Percentiles rank a stretch among this genome's conserved stretches.
phyloP scores from a whole-genome alignment of 2,797 vertebrate genomes.

The Gallinago solitaria region DNA sequence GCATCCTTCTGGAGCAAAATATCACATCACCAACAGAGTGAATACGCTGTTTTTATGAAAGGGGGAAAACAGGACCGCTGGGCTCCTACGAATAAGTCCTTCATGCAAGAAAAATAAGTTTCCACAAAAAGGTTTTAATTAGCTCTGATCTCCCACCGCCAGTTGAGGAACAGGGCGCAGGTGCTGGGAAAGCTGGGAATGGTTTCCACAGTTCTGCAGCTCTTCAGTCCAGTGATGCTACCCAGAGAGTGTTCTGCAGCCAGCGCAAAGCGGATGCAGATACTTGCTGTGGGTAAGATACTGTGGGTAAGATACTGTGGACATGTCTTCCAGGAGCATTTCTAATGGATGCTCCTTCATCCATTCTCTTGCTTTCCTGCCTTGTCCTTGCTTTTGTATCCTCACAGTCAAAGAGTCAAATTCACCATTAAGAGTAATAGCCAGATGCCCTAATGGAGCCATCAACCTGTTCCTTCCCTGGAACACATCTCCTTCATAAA shows the following conservation, averaged over 20 bases:
- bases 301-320: background rate
- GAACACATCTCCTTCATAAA: background rate
- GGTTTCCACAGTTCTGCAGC: background rate
- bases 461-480: background rate
- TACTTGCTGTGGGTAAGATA: background rate
- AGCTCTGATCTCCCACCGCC: background rate
- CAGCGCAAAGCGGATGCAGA: background rate
- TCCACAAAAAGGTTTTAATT: conserved; percentile 27
- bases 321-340: background rate
- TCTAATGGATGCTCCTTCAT: background rate
- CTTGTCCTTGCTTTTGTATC: background rate
- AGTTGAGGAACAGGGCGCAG: background rate
- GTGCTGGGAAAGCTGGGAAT: background rate
- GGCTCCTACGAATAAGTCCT: background rate
- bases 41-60: background rate
- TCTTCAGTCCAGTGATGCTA: background rate
- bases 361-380: background rate
- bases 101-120: conserved; percentile 15
- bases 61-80: background rate
- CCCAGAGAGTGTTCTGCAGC: background rate
- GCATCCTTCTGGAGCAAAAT: conserved; percentile 27
- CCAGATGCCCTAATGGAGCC: background rate
- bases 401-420: background rate
- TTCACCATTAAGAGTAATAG: background rate
- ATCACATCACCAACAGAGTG: background rate